Percentiles rank a stretch among this genome's conserved stretches.
Conservation (phyloP, 2,888 invertebrate genomes). For the Glaucopsyche alexis region DNA sequence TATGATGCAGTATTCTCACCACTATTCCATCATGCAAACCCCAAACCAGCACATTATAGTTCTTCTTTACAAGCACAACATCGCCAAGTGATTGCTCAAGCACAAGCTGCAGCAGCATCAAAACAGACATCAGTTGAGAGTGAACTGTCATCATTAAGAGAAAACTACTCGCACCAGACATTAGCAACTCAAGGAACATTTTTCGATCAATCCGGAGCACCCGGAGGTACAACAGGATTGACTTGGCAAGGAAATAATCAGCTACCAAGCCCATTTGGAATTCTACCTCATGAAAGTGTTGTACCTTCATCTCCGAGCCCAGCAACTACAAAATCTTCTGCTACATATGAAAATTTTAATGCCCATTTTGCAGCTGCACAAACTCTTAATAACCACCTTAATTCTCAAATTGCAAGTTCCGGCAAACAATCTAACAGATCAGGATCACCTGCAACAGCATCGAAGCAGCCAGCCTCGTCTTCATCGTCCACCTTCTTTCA, state of each 20-base stretch:
- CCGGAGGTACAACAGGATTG: constrained; percentile 72
- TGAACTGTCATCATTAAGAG: constrained; percentile 79
- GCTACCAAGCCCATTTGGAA: constrained; percentile 87
- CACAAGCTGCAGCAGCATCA: constrained; percentile 77
- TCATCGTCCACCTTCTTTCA: constrained; percentile 82
- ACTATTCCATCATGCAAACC: constrained; percentile 88
- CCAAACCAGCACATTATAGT: constrained; percentile 87
- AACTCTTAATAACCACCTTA: constrained; percentile 82
- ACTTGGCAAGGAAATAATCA: constrained; percentile 88
- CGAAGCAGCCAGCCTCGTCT: constrained; percentile 75
- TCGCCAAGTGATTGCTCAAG: constrained; percentile 82
- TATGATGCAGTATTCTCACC: constrained; percentile 92
- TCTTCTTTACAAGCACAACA: constrained; percentile 83
- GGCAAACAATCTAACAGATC: constrained; percentile 79
- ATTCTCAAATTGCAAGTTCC: constrained; percentile 81
- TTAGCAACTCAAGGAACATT: constrained; percentile 81
- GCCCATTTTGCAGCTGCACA: constrained; percentile 85
- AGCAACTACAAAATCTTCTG: constrained; percentile 79
- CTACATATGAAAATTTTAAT: constrained; percentile 85
- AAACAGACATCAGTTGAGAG: constrained; percentile 79
- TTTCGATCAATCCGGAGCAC: constrained; percentile 83
- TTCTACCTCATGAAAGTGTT: constrained; percentile 88
- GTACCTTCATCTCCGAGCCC: constrained; percentile 83
- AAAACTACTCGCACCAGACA: constrained; percentile 82
- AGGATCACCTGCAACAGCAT: constrained; percentile 76